Evolutionary conservation across 1,140 invertebrate species (phyloP).

Genomic region (Cyclargus thomasi): DNA sequence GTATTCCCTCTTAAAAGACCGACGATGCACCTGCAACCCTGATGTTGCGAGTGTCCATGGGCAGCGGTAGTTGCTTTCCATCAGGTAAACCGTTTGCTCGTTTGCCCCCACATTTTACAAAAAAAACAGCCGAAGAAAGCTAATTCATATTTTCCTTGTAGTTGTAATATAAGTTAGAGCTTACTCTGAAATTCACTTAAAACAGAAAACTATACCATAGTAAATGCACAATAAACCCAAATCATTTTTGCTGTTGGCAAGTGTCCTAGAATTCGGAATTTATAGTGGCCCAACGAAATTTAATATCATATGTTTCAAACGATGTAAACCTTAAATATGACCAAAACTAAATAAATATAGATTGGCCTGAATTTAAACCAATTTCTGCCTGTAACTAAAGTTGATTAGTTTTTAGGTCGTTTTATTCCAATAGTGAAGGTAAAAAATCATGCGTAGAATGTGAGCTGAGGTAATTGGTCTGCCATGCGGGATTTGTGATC

Average conservation of each 20-base stretch:
- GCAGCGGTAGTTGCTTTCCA: too few species aligned
- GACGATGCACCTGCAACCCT: too few species aligned
- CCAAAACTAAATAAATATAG: background rate
- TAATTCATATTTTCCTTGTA: background rate
- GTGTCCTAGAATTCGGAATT: background rate
- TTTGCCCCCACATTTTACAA: too few species aligned
- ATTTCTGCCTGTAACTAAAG: background rate
- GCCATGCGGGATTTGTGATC: too few species aligned
- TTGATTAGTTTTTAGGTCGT: too few species aligned
- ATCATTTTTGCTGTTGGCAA: background rate
- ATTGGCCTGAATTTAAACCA: background rate
- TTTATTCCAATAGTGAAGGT: too few species aligned
- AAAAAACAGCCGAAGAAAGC: too few species aligned
- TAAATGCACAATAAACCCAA: background rate
- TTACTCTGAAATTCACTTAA: background rate
- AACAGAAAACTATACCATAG: background rate
- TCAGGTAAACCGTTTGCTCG: too few species aligned
- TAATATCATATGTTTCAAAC: background rate
- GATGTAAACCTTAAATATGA: background rate
- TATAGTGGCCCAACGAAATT: background rate
- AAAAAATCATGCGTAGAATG: too few species aligned
- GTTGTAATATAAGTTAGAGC: background rate
- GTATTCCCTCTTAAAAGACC: too few species aligned
- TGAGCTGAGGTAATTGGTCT: too few species aligned
- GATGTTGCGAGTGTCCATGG: too few species aligned